Evolutionary conservation across 2,113 vertebrate genomes (phyloP).

Genomic region (Xenus cinereus): DNA sequence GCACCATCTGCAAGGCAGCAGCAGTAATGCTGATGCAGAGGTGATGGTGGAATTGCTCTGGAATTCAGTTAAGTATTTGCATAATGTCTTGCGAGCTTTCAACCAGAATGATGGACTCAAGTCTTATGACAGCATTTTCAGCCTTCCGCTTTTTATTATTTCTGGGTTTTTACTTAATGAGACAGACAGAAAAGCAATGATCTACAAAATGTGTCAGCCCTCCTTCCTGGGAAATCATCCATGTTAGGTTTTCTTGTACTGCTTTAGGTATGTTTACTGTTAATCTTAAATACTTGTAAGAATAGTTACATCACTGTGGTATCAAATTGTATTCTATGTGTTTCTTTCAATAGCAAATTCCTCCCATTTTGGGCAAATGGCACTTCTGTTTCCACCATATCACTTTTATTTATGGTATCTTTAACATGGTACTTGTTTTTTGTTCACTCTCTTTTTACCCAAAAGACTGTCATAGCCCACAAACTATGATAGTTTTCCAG

Average conservation of each 20-base stretch:
- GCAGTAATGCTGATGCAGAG: background rate
- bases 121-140: background rate
- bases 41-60: background rate
- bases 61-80: background rate
- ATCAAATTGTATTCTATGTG: background rate
- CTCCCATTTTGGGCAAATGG: background rate
- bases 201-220: background rate
- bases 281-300: background rate
- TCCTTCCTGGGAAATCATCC: background rate
- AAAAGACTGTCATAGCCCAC: background rate
- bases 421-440: background rate
- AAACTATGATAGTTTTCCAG: background rate
- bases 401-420: background rate
- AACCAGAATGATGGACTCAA: background rate
- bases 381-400: background rate
- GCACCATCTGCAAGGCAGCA: background rate
- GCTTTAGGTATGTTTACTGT: background rate
- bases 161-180: background rate
- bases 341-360: background rate
- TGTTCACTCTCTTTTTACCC: background rate
- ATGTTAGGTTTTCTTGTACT: background rate
- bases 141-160: background rate
- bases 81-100: background rate
- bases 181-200: background rate
- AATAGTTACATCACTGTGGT: background rate